Conservation (phyloP, 2,113 vertebrate genomes). For the Callaeas wilsoni region DNA sequence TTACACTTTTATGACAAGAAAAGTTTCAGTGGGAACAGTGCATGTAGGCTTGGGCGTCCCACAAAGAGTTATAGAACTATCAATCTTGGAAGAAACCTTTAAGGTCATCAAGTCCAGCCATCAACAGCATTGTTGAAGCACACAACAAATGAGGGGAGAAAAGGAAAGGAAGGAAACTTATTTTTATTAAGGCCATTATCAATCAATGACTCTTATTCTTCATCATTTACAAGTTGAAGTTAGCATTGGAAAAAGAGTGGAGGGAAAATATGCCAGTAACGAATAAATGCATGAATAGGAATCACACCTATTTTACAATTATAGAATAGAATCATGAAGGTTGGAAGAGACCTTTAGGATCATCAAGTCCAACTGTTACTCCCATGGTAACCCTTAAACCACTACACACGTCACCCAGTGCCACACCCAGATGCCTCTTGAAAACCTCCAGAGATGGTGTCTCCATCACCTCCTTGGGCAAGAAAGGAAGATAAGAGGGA, state of each 20-base stretch:
- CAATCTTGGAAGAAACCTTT: not conserved
- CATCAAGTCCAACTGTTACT: not conserved
- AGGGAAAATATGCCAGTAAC: not conserved
- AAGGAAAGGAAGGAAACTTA: not conserved
- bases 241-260: not conserved
- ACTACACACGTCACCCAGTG: not conserved
- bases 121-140: not conserved
- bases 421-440: not conserved
- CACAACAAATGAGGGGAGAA: not conserved
- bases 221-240: not conserved
- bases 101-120: not conserved
- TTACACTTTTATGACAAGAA: not conserved
- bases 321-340: not conserved
- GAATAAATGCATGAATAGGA: not conserved
- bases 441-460: not conserved
- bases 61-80: rapidly evolving
- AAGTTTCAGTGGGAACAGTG: not conserved
- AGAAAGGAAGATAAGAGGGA: not conserved
- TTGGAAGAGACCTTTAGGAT: not conserved
- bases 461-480: not conserved
- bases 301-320: not conserved
- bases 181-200: not conserved
- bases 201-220: not conserved
- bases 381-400: not conserved
- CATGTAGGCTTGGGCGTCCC: not conserved